These are phyloP conservation scores for Lycophotia porphyrea DNA, from an alignment of 2,888 invertebrate genomes.

Conservation along the genomic window DNA sequence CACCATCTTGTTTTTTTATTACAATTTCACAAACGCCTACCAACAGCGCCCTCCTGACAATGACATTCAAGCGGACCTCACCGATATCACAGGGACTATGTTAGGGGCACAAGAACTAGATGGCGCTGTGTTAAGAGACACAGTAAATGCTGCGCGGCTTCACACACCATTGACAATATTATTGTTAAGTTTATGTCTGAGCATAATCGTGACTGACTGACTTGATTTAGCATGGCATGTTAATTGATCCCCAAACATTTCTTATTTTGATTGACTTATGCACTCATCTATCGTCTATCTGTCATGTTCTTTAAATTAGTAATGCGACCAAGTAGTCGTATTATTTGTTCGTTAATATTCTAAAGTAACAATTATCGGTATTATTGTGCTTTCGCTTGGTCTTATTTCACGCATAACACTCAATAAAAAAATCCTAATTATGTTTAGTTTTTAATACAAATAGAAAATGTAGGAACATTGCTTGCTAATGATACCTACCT, in stretches of 20 bases:
- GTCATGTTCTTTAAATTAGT: not conserved
- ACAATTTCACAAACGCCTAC: not conserved
- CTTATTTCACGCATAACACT: not conserved
- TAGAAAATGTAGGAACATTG: too few relatives aligned
- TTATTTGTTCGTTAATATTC: not conserved
- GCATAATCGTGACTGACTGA: slow-evolving; percentile 29
- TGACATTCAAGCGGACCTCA: slow-evolving; percentile 3
- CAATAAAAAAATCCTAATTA: too few relatives aligned
- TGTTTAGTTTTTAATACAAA: too few relatives aligned
- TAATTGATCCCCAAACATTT: not conserved
- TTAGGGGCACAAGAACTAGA: slow-evolving; percentile 61
- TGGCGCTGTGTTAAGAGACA: slow-evolving; percentile 73
- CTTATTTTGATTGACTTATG: not conserved
- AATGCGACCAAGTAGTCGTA: not conserved
- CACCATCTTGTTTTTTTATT: not conserved
- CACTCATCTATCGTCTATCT: not conserved
- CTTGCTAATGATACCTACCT: too few relatives aligned
- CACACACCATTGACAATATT: slow-evolving; percentile 58
- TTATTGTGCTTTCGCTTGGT: too few relatives aligned
- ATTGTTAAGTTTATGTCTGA: slow-evolving; percentile 45
- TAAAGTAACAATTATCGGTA: too few relatives aligned
- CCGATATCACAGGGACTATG: slow-evolving; percentile 60
- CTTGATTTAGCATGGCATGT: not conserved
- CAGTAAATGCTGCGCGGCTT: slow-evolving; percentile 65
- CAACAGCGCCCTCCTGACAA: not conserved